Evolutionary conservation across 2,888 invertebrate species (phyloP), one percentile per base, ranked within the genome.

Genomic region (Timema podura): DNA sequence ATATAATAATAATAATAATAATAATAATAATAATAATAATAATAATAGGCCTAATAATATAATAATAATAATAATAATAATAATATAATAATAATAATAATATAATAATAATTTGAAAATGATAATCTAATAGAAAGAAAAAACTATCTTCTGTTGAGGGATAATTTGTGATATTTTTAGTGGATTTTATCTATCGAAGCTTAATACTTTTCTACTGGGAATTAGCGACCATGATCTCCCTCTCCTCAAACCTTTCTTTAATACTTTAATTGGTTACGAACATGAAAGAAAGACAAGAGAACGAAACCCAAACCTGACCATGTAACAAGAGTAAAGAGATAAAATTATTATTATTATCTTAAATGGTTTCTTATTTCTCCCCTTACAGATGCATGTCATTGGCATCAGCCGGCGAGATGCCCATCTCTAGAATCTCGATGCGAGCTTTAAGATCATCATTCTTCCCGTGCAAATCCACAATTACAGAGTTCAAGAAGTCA

Each of bases 401-500:
- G 11, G 80, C 81, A 76, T 83, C 82, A 67, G 81, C 82, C 10
- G 82, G 77, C 3, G 82, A 81, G 78, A 80, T 86, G 75, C 83
- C 90, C 82, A 84, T 88, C 80, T 93, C 93, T 65, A 95, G 84
- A 49, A 91, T 89, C 76, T 93, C 89, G 64, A 96, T 88, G 76
- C 92, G 86, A 67, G 89, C 88, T 79, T 89, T 85, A 3, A 96
- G 85, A 76, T 91, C 90, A 78, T 95, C 92, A 79, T 95, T 96
- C 81, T 97, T 97, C 75, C 88, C 88, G 81, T 96, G 95, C 90
- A 97, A 92, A 79, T 97, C 97, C 47, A 95, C 95, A 76, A 98
- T 98, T 76, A 98, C 96, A 9, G 96, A 93, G 84, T 98, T 97
- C 48, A 98, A 85, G 83, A 98, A 98, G 76, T 91, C 91, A 70